phyloP scores from a whole-genome alignment of 2,113 vertebrate genomes.

The Myiopsitta monachus region DNA sequence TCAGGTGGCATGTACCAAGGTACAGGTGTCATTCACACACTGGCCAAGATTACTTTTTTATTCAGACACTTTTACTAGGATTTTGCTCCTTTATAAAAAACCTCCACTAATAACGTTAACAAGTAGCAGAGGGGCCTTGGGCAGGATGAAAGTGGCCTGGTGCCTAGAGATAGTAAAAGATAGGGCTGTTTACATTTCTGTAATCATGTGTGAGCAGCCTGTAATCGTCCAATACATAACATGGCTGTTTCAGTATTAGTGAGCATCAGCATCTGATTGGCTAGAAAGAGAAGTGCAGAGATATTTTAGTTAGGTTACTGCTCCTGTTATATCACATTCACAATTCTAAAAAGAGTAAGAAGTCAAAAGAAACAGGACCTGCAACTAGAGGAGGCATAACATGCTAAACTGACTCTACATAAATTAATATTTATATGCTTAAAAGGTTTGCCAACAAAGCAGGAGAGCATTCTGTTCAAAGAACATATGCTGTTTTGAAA shows the following conservation, averaged over 20 bases:
- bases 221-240: fast-evolving
- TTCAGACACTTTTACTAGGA: neutral
- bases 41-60: neutral
- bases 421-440: neutral
- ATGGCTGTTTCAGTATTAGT: neutral
- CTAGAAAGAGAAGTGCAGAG: neutral
- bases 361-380: neutral
- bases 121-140: neutral
- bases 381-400: neutral
- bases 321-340: neutral
- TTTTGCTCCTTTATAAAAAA: neutral
- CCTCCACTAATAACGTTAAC: neutral
- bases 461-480: neutral
- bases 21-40: neutral
- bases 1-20: neutral
- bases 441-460: neutral
- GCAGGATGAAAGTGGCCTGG: neutral
- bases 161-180: neutral
- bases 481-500: neutral
- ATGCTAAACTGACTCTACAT: neutral
- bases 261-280: neutral
- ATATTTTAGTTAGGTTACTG: neutral
- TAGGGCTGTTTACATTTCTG: neutral
- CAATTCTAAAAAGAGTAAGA: neutral
- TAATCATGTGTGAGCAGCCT: neutral